Evolutionary conservation across 2,797 vertebrate species (phyloP), one percentile per base, ranked within the genome.

Genomic region (Onychomys arenicola): DNA sequence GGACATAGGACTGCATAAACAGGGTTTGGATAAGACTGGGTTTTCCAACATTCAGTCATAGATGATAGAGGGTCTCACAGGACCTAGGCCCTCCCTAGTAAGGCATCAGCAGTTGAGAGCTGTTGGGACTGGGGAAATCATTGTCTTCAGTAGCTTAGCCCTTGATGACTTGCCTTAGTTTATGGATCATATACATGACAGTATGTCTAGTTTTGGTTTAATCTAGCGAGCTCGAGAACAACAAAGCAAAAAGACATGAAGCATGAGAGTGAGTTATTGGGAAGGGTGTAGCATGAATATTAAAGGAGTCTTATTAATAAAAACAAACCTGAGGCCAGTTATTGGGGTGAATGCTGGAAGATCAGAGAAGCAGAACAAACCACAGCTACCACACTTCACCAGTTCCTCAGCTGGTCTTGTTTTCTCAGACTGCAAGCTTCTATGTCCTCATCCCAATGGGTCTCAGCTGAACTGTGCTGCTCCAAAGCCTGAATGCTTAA

Each of bases 1-100:
- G 13, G 4, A 43, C 25, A 29, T 29, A 40, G 4, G 7, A 61
- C 17, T 82, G 3, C 23, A 27, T 16, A 23, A 40, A 27, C 23
- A 27, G 23, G 7, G 3, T 8, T 13, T 43, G 4, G 14, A 61
- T 16, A 40, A 16, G 4, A 61, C 6, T 17, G 7, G 8, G 0
- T 37, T 61, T 61, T 25, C 9, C 55, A 82, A 40, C 16, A 40
- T 82, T 61, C 80, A 82, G 23, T 29, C 57, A 63, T 19, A 32
- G 37, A 83, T 63, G 25, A 32, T 0, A 2, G 4, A 43, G 7
- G 0, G 25, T 37, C 34, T 81, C 2, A 19, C 3, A 9, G 23
- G 52, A 37, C 2, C 3, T 14, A 14, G 11, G 6, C 5, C n/a
- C 6, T 16, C 3, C 37, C 19, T 81, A 59, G 52, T 1, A n/a